Evolutionary conservation across 2,888 invertebrate species (phyloP).

Genomic region (Germaria angustata): DNA sequence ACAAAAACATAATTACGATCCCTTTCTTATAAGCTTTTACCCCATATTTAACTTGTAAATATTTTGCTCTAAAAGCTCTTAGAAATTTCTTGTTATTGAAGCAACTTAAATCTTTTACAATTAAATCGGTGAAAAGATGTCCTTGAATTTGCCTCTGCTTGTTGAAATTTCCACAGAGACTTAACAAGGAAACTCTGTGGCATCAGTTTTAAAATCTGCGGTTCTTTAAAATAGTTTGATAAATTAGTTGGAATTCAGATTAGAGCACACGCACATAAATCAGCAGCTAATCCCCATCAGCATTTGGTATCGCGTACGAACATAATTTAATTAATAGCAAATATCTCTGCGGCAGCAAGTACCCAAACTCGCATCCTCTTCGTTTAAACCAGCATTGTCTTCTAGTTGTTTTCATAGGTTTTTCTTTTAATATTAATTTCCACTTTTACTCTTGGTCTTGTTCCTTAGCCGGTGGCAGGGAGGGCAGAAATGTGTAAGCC

Average conservation of each 20-base stretch:
- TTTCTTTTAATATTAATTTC: neutral
- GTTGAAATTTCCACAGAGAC: neutral
- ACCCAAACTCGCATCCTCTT: neutral
- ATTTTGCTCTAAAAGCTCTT: too few species aligned
- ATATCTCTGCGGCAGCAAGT: constrained; percentile 47
- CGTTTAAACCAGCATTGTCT: neutral
- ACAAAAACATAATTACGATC: too few species aligned
- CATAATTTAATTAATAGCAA: constrained; percentile 59
- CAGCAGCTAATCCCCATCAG: constrained; percentile 59
- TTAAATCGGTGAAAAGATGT: too few species aligned
- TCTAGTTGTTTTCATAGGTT: constrained; percentile 33
- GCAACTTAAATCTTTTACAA: too few species aligned
- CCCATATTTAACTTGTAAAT: too few species aligned
- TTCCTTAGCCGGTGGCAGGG: neutral
- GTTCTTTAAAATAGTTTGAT: constrained; percentile 57
- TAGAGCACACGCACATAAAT: constrained; percentile 61
- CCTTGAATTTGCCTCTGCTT: neutral
- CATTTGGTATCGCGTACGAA: constrained; percentile 47
- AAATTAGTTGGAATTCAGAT: constrained; percentile 65
- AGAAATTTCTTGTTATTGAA: too few species aligned
- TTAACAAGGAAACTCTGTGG: neutral
- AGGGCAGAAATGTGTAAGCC: constrained; percentile 42
- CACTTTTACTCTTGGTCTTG: constrained; percentile 10
- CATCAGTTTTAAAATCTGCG: constrained; percentile 6
- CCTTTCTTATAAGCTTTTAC: too few species aligned